Base-by-base conservation (phyloP, 1,140 invertebrate genomes). In the Radopholus similis region DNA sequence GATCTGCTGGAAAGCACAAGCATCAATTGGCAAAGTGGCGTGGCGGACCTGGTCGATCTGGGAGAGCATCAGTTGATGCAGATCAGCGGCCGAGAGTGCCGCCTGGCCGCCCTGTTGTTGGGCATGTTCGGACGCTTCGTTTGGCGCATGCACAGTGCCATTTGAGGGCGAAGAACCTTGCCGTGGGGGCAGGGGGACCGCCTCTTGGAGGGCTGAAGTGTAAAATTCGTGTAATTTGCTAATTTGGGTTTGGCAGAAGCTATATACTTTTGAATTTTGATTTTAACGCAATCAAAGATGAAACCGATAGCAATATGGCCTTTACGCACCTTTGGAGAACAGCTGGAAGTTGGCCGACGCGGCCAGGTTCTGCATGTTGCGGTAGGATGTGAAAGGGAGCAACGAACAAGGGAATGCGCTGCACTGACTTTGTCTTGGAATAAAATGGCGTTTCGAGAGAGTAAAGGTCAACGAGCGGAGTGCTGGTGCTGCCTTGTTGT, bases 291-390 rank as follows among this genome's bases (percentile, higher is more conserved):
- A 51, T 6, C 5, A 23, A 51, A 47, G 26, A 18, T 1, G 26
- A 15, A 13, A 47, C 44, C 6, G 26, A 47, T 5, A 18, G n/a
- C 38, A 1, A 13, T 18, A 42, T 18, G 2, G 38, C 38, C 38
- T 51, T 15, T 23, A 3, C 56, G 1, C n/a, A 60, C 58, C 58
- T 47, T 60, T 60, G 4, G 58, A 47, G n/a, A 60, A 60, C 26
- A 60, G 34, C 26, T 60, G 58, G 26, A 60, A 8, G 47, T 60
- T 60, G 40, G 58, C 38, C 30, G 58, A 60, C 4, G 58, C 40
- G 47, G 58, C 40, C 47, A 60, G 18, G 44, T 60, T 60, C 32
- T 60, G 58, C 58, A 60, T 60, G 28, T 32, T 30, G 30, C 40
- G 30, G n/a, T 60, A 37, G 44, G 42, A 28, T n/a, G 30, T n/a